phyloP scores from a whole-genome alignment of 30 jellyfish, hydroid and myxozoan species.

The Hydractinia echinata region DNA sequence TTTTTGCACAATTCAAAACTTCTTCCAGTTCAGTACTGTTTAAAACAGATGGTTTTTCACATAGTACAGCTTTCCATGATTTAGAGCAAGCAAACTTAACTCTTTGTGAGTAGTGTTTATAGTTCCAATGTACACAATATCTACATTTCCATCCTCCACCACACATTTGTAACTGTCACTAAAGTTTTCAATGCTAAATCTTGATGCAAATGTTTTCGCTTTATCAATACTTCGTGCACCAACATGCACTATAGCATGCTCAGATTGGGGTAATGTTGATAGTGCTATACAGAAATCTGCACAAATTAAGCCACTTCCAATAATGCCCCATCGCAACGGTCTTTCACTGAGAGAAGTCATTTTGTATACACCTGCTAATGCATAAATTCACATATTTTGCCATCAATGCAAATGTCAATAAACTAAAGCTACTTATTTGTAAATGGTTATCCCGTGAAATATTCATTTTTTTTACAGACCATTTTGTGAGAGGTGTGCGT shows the following conservation, averaged over 20 bases:
- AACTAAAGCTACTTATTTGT: too few relatives aligned
- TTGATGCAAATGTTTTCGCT: constrained; percentile 66
- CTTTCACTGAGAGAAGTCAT: background rate
- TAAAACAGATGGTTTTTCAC: constrained; percentile 77
- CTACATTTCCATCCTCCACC: constrained; percentile 52
- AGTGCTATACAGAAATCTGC: constrained; percentile 68
- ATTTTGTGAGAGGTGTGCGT: too few relatives aligned
- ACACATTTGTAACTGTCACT: constrained; percentile 62
- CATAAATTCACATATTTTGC: too few relatives aligned
- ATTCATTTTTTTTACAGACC: too few relatives aligned
- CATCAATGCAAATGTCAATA: too few relatives aligned
- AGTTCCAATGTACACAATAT: constrained; percentile 80
- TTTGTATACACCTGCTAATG: background rate
- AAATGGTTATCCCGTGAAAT: too few relatives aligned
- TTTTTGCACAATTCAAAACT: constrained; percentile 48
- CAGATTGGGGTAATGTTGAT: constrained; percentile 47
- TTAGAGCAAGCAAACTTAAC: constrained; percentile 42
- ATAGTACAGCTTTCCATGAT: constrained; percentile 65
- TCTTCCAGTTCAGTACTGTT: constrained; percentile 55
- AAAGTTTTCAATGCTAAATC: constrained; percentile 33
- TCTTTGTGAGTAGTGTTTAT: constrained; percentile 67
- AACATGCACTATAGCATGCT: constrained; percentile 61
- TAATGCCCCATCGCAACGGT: constrained; percentile 69
- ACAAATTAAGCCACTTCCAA: constrained; percentile 89
- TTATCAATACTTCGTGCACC: constrained; percentile 67